Evolutionary conservation across 2,888 invertebrate species (phyloP), one percentile per base, ranked within the genome.

Genomic region (Aphodius sticticus): DNA sequence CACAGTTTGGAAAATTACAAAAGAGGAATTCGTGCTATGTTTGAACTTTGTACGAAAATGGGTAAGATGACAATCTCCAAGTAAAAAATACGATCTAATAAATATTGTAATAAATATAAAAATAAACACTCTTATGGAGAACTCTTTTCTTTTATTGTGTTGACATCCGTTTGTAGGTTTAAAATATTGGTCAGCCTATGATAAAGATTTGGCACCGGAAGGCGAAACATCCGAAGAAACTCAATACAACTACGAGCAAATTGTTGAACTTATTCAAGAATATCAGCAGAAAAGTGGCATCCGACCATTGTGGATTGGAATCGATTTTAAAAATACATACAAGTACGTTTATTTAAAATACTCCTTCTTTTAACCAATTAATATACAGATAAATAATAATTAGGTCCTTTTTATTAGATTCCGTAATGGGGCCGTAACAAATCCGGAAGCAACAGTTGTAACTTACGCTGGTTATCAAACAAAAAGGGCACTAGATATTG

Each of bases 101-200:
- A 3, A 26, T 26, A 26, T 26, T 26, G 26, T 26, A 26, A 26
- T 26, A 26, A 26, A 26, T 26, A 26, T 26, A 26, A 26, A 26
- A 26, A 3, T 26, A 26, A 26, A 26, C 3, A 26, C 2, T 26
- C 26, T 26, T 15, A 70, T 14, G 6, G n/a, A 71, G 36, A 70
- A 12, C 36, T 14, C 35, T 16, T 35, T 12, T 76, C 69, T 53
- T 76, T 38, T 36, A 76, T 16, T 38, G 16, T 53, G 69, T 16
- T 71, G 38, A 77, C 15, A n/a, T 16, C 16, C 15, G 70, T 70
- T 37, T 75, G 6, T 80, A 87, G 87, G 88, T 7, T 86, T 93
- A 12, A 92, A 91, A 70, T 92, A 92, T 87, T 94, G 93, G 92
- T 92, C 92, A 0, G 93, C 93, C 26, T 92, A 92, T 82, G 93